These are phyloP conservation scores for Melanostoma mellinum DNA, from an alignment of 2,888 invertebrate genomes.

Conservation along the genomic window DNA sequence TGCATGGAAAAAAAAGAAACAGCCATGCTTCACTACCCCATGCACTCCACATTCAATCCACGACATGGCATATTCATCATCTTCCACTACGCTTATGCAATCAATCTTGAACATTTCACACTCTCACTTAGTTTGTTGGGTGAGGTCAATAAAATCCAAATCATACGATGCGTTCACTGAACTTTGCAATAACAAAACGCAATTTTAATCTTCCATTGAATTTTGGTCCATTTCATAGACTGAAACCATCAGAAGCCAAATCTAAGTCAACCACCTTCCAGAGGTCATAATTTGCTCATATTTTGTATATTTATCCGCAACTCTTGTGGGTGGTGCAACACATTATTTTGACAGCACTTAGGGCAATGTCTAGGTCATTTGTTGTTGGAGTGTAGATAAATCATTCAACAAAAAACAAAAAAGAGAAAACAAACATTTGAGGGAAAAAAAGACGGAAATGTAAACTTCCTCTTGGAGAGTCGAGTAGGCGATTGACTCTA, in stretches of 20 bases:
- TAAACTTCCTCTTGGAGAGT: conserved; percentile 23
- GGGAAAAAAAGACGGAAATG: conserved; percentile 23
- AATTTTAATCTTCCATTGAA: conserved; percentile 10
- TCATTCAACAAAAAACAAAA: conserved; percentile 17
- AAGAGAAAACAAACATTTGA: conserved; percentile 15
- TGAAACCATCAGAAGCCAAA: conserved; percentile 12
- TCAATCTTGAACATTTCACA: conserved; percentile 13
- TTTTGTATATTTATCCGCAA: conserved; percentile 1
- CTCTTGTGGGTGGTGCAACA: background rate
- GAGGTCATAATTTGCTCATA: conserved; percentile 40
- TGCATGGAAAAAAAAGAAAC: too few species aligned
- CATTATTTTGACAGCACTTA: conserved; percentile 44
- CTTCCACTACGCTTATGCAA: background rate
- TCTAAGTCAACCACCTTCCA: conserved; percentile 54
- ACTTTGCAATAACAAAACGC: conserved; percentile 49
- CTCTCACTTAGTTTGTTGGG: background rate
- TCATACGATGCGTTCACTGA: conserved; percentile 34
- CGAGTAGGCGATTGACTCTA: conserved; percentile 11
- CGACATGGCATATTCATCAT: too few species aligned
- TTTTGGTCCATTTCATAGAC: conserved; percentile 28
- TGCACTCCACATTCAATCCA: too few species aligned
- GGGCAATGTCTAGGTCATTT: conserved; percentile 55
- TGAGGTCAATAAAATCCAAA: conserved; percentile 20
- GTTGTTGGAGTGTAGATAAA: conserved; percentile 3
- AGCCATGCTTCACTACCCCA: too few species aligned